phyloP scores from a whole-genome alignment of 2,888 invertebrate species.

The Harpalus rubripes region DNA sequence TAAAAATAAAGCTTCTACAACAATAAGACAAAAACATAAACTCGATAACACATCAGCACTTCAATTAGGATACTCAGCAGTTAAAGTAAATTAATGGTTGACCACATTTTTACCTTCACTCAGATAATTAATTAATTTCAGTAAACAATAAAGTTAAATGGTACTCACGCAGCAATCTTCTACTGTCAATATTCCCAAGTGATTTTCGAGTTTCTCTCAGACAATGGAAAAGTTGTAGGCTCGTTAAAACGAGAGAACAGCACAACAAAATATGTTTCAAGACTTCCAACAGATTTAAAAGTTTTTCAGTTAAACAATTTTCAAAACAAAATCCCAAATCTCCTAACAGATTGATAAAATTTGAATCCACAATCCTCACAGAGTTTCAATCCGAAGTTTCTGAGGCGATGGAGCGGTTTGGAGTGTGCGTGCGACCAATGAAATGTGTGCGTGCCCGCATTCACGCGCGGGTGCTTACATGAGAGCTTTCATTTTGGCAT shows the following conservation, averaged over 20 bases:
- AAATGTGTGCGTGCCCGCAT: conserved; percentile 29
- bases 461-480: conserved; percentile 17
- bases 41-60: neutral
- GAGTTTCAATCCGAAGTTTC: conserved; percentile 46
- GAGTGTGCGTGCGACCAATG: conserved; percentile 31
- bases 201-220: neutral
- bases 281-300: conserved; percentile 52
- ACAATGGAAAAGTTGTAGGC: neutral
- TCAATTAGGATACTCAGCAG: neutral
- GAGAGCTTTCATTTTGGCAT: neutral
- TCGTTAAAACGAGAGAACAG: conserved; percentile 31
- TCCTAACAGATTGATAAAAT: conserved; percentile 54
- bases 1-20: neutral
- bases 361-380: conserved; percentile 54
- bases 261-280: conserved; percentile 55
- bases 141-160: conserved; percentile 38
- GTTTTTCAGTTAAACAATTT: conserved; percentile 56
- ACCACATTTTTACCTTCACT: neutral
- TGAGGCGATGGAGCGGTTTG: conserved; percentile 34
- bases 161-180: conserved; percentile 15
- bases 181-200: conserved; percentile 38
- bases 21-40: neutral
- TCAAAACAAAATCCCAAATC: conserved; percentile 53
- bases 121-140: conserved; percentile 42
- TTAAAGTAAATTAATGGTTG: conserved; percentile 13